Base-by-base conservation (phyloP, 2,888 invertebrate genomes). In the Zaprionus lineosus region DNA sequence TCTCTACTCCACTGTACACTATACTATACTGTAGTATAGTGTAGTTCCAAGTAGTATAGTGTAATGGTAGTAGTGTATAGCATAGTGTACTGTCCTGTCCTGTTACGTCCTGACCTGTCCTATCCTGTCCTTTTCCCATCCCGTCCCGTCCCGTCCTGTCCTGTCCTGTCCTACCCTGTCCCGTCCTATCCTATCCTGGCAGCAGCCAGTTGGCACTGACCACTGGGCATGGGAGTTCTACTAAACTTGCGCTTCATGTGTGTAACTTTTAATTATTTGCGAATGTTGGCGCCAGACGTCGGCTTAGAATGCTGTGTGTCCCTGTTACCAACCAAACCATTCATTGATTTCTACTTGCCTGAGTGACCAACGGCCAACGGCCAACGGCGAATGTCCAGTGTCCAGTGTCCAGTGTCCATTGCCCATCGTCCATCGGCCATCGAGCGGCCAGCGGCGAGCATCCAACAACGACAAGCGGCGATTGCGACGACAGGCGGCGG, bases 241-340 rank as follows among this genome's bases (percentile, higher is more conserved):
- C 71, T 74, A 50, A 71, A 75, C 56, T 68, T 68, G 65, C 68
- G 53, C 58, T 73, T 76, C 57, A 73, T 81, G 81, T 77, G 74
- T 74, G 81, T 69, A 86, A 82, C 84, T 82, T 82, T 82, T 82
- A 82, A 82, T 82, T 82, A 82, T 82, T 82, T 82, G 86, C 86
- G 85, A 81, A 86, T 78, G 81, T 74, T 74, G 81, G 86, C 81
- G 86, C 86, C 86, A 85, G 86, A 83, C 86, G 67, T 62, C 47
- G 81, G 78, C 84, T 78, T 84, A 85, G 75, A 53, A 66, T 34
- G 59, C 52, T 47, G 33, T 40, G 19, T n/a, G 11, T 43, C 28
- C 28, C 50, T 24, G 40, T 48, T 59, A 21, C 28, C 59, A 44
- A 43, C 37, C 34, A 41, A 40, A 41, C 46, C 62, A 70, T 74